Evolutionary conservation across 1,140 invertebrate genomes (phyloP), one percentile per base, ranked within the genome.

Genomic region (Centruroides vittatus): DNA sequence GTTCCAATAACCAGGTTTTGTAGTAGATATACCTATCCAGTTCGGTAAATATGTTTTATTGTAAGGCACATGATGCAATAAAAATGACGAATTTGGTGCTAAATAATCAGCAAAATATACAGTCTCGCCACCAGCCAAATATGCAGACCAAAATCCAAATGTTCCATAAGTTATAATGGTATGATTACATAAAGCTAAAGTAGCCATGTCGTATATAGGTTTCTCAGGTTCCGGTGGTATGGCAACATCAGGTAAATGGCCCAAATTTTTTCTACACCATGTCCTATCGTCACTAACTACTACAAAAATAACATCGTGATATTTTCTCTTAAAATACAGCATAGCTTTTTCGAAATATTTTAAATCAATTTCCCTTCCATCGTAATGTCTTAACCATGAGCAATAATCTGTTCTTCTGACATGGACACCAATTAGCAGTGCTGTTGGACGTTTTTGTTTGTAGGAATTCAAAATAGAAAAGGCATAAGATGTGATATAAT

Each of bases 161-260:
- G 82, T 84, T 10, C 84, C 84, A 49, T 83, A 81, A 68, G 83
- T 81, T 65, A 84, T 82, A 57, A 86, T 81, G 62, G 79, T 78
- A 66, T 85, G 83, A 72, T 85, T 81, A 69, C 82, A 84, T 5
- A 75, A 72, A 7, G 80, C 75, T 66, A 85, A 73, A 34, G 84
- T 65, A 13, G 74, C 73, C 46, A 75, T 50, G 56, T 75, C 74
- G 10, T 69, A 46, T 3, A 60, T 64, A 0, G 67, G 65, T 55
- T 65, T 64, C 10, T 58, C 47, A 13, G 53, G 35, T 13, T 60
- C 55, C 0, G 60, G 58, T 7, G 47, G 13, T 12, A 58, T 55
- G 1, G 53, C 5, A n/a, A 63, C 70, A 47, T 71, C 72, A 47
- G 69, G 66, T 23, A 63, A 69, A 35, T 68, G 69, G 47, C 59